phyloP scores from a whole-genome alignment of 1,140 invertebrate genomes.

The Drosophila truncata region DNA sequence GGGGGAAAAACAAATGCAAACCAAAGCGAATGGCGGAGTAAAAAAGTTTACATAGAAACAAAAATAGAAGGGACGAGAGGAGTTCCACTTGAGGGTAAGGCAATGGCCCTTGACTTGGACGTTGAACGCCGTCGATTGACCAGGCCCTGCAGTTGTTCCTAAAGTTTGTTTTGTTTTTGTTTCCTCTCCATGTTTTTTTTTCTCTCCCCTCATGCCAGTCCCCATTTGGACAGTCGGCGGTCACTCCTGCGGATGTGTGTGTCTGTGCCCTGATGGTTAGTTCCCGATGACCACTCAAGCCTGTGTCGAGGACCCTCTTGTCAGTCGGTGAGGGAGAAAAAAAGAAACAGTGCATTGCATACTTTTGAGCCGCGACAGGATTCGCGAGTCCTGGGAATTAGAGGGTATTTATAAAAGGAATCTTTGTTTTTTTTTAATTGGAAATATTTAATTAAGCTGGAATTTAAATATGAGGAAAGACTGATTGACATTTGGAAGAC shows the following conservation, averaged over 20 bases:
- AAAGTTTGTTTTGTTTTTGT: conserved; percentile 16
- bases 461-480: too few relatives aligned
- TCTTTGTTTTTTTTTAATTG: background rate
- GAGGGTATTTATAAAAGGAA: background rate
- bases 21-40: conserved; percentile 15
- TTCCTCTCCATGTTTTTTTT: conserved; percentile 8
- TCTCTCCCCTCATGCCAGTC: background rate
- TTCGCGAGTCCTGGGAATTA: background rate
- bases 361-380: conserved; percentile 36
- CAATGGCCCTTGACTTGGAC: conserved; percentile 66
- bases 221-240: conserved; percentile 19
- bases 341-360: conserved; percentile 21
- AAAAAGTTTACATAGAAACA: conserved; percentile 72
- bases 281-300: conserved; percentile 62
- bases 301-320: conserved; percentile 59
- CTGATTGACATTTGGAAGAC: background rate
- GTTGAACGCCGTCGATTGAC: conserved; percentile 58
- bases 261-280: conserved; percentile 40
- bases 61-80: conserved; percentile 23
- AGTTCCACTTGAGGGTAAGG: conserved; percentile 64
- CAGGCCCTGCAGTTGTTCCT: conserved; percentile 15
- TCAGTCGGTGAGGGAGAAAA: conserved; percentile 35
- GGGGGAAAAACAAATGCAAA: conserved; percentile 36
- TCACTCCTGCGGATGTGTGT: conserved; percentile 24
- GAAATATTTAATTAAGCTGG: background rate